phyloP scores from a whole-genome alignment of 2,888 invertebrate species.

The Tholera decimalis region DNA sequence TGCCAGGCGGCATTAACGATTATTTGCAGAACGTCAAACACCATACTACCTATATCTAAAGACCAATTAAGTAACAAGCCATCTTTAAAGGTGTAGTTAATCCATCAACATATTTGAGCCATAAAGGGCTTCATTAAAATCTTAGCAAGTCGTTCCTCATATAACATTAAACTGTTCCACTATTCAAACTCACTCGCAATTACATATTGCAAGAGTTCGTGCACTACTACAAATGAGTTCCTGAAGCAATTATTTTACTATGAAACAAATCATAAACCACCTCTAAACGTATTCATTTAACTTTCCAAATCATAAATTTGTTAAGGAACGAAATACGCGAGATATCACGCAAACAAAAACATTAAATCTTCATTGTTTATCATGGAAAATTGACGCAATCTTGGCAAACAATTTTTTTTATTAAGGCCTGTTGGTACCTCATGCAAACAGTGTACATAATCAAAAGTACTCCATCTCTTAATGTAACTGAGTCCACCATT shows the following conservation, averaged over 20 bases:
- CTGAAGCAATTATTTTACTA: slow-evolving; percentile 51
- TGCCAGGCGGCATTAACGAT: neutral
- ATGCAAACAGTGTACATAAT: neutral
- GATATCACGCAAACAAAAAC: slow-evolving; percentile 9
- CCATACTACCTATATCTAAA: neutral
- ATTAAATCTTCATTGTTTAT: neutral
- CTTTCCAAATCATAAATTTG: slow-evolving; percentile 15
- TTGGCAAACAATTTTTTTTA: neutral
- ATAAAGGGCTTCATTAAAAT: slow-evolving; percentile 3
- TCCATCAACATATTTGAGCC: neutral
- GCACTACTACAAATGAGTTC: slow-evolving; percentile 50
- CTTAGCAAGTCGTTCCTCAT: slow-evolving; percentile 14
- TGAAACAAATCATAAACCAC: slow-evolving; percentile 37
- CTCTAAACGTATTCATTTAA: slow-evolving; percentile 15
- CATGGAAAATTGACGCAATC: slow-evolving; percentile 7
- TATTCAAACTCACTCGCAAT: slow-evolving; percentile 24
- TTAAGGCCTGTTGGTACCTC: neutral
- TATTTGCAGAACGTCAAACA: neutral
- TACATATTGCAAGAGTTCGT: slow-evolving; percentile 55
- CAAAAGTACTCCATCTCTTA: too few relatives aligned
- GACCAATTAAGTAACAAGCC: neutral
- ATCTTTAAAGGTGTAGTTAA: neutral
- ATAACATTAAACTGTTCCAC: slow-evolving; percentile 25
- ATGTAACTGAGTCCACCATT: neutral
- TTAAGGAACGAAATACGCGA: neutral